These are phyloP conservation scores for Atopsyche davidsoni DNA, from an alignment of 1,140 invertebrate species.

Conservation along the genomic window DNA sequence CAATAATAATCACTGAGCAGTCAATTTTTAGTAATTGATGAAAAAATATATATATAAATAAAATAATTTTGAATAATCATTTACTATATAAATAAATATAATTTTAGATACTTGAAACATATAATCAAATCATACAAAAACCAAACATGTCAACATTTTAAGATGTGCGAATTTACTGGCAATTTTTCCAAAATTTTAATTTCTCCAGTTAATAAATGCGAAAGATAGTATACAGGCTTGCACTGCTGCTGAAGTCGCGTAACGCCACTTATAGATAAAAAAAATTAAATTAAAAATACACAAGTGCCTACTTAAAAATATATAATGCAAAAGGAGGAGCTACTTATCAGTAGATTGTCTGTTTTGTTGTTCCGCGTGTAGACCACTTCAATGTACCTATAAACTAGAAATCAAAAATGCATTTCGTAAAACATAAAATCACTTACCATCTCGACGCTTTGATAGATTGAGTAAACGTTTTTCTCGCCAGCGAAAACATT, in stretches of 20 bases:
- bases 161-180: no score
- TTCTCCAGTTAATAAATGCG: no score
- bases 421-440: no score
- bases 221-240: no score
- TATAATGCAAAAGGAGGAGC: background rate
- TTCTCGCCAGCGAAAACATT: background rate
- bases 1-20: background rate
- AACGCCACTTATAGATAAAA: background rate
- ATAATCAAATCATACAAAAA: no score
- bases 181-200: no score
- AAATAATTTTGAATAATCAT: no score
- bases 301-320: background rate
- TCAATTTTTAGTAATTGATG: conserved; percentile 1
- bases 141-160: no score
- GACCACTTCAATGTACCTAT: background rate
- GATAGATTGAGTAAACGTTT: background rate
- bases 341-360: background rate
- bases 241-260: no score
- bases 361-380: background rate
- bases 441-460: background rate
- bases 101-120: no score
- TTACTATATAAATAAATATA: no score
- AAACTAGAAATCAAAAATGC: background rate
- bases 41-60: background rate
- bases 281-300: background rate